Evolutionary conservation across 2,888 invertebrate species (phyloP).

Genomic region (Caenorhabditis zanzibari): DNA sequence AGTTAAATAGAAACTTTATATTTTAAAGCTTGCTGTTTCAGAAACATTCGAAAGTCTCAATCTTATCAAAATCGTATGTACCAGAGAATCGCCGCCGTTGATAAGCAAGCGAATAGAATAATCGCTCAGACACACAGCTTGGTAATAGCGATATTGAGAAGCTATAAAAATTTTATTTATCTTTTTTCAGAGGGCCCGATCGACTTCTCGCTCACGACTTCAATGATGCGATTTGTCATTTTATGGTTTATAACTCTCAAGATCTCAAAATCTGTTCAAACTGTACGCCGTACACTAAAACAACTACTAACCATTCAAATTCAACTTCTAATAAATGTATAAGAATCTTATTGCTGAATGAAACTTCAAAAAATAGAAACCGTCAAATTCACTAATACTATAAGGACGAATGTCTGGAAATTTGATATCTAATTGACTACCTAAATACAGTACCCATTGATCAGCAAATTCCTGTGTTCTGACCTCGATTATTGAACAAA

Average conservation of each 20-base stretch:
- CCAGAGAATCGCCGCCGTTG: conserved; percentile 44
- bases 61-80: conserved; percentile 24
- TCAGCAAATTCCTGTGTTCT: no score
- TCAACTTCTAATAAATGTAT: no score
- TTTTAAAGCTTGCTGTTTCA: neutral
- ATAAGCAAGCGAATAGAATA: conserved; percentile 51
- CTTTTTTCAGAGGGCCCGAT: conserved; percentile 59
- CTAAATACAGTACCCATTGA: no score
- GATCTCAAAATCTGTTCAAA: no score
- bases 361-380: no score
- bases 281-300: no score
- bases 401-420: no score
- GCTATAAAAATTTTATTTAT: neutral
- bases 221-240: neutral
- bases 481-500: no score
- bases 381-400: no score
- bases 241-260: neutral
- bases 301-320: no score
- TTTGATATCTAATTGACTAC: no score
- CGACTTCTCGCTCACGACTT: conserved; percentile 42
- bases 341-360: no score
- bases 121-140: conserved; percentile 60
- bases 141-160: conserved; percentile 6
- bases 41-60: conserved; percentile 48
- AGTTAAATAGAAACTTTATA: neutral